Evolutionary conservation across 2,797 vertebrate species (phyloP), one percentile per base, ranked within the genome.

Genomic region (Hybognathus amarus): DNA sequence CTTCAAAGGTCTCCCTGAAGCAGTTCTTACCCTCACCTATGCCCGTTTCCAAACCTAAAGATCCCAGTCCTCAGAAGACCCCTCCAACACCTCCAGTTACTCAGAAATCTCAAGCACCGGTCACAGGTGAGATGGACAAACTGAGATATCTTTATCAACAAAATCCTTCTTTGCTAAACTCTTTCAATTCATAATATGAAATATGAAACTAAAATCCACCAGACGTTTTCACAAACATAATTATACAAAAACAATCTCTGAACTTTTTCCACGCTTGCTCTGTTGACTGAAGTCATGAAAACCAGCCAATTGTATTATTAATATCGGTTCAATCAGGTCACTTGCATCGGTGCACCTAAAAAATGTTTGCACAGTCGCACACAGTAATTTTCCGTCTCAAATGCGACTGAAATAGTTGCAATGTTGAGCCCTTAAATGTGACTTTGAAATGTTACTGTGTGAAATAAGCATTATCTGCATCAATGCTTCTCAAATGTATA

Each of bases 1-100:
- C 95, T 99, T 99, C 90, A 99, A 99, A 91, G 98, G 98, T 24
- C 94, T 99, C 85, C 97, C 98, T 0, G n/a, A 99, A 98, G 91
- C 98, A 99, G 85, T 92, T 96, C 90, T 91, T 99, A 77, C 98
- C 98, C 2, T 94, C 96, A 36, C 97, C 94, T 0, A 99, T 99
- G 96, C 95, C 97, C 0, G 86, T 98, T 90, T 94, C 93, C 88
- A 98, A 96, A 93, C 47, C 79, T 73, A 96, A 90, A 89, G 91
- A 90, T 76, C 86, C 90, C 13, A 91, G 89, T 40, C 83, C 86
- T 6, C 84, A 83, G 13, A 86, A 84, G 0, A 90, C 89, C 0
- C 87, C 90, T 0, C 6, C 85, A 12, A 83, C 90, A 0, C 92
- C 93, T 83, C 83, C 89, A 5, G 94, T 91, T 83, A 74, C 89